Evolutionary conservation across 1,140 invertebrate genomes (phyloP).

Genomic region (Yoshiicerus persimilis): DNA sequence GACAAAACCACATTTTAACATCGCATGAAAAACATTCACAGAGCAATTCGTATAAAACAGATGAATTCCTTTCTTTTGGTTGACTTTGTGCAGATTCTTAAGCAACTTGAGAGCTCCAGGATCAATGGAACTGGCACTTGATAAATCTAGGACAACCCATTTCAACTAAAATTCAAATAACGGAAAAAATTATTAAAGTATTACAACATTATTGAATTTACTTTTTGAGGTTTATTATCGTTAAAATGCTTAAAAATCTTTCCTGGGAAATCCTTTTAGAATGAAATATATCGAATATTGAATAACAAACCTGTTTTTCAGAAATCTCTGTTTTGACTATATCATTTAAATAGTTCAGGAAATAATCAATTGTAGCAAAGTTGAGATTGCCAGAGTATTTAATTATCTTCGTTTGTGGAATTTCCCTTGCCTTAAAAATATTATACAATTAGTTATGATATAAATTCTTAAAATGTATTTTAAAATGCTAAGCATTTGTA

Average conservation of each 20-base stretch:
- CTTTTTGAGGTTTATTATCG: neutral
- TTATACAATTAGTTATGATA: neutral
- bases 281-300: neutral
- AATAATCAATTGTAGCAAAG: constrained; percentile 70
- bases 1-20: constrained; percentile 61
- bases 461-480: too few relatives aligned
- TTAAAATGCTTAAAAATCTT: neutral
- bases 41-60: constrained; percentile 63
- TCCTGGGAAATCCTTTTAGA: neutral
- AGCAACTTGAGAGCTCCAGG: constrained; percentile 65
- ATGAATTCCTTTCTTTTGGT: constrained; percentile 59
- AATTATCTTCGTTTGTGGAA: constrained; percentile 72
- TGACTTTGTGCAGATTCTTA: constrained; percentile 60
- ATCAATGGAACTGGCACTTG: constrained; percentile 70
- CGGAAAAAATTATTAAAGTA: neutral
- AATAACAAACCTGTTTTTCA: neutral
- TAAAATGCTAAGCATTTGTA: neutral
- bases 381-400: constrained; percentile 75
- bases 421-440: constrained; percentile 62
- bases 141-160: constrained; percentile 69
- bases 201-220: too few relatives aligned
- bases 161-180: constrained; percentile 54
- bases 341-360: constrained; percentile 63
- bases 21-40: constrained; percentile 64
- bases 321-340: constrained; percentile 52